Evolutionary conservation across 2,113 vertebrate species (phyloP), one percentile per base, ranked within the genome.

Genomic region (Toxotes jaculatrix): DNA sequence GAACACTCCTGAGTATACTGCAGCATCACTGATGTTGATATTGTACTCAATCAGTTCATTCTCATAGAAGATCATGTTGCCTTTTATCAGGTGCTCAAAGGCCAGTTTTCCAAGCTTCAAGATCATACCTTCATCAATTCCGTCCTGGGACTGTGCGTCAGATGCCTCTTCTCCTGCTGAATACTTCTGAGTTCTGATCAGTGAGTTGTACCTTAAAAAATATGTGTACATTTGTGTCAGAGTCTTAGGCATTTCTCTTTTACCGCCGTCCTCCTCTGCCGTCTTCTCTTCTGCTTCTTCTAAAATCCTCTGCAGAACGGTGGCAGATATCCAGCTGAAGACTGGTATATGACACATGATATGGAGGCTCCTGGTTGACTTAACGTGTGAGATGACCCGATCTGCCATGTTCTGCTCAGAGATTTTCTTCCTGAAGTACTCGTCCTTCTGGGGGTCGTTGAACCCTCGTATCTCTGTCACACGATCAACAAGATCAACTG

Each of bases 271-370:
- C 5, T 74, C 63, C 5, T 13, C 31, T 2, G 0, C 4, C 19
- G 10, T 59, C 16, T 8, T 49, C 16, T 0, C 62, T n/a, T 67
- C 69, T 16, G n/a, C 47, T 45, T 72, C 76, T 55, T 53, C 16
- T 19, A 80, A 42, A 66, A 83, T 76, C 12, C 19, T 71, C 47
- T 83, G 60, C 53, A 87, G 55, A 21, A 87, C 85, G 0, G 66
- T 79, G 59, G 70, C 80, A 27, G 76, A 60, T 32, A 87, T 87
- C 76, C 80, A 83, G 64, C 85, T 75, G 66, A 87, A 87, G 23
- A 87, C 70, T 47, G 85, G 85, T 31, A 87, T 79, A 34, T 87
- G 66, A 40, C 85, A 87, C 85, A 87, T 87, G 55, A 87, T 86
- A 11, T 79, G 32, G 47, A 87, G 75, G 47, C 80, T 87, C 60